These are phyloP conservation scores for Hydrochoerus hydrochaeris DNA, from an alignment of 2,113 vertebrate genomes.

Conservation along the genomic window DNA sequence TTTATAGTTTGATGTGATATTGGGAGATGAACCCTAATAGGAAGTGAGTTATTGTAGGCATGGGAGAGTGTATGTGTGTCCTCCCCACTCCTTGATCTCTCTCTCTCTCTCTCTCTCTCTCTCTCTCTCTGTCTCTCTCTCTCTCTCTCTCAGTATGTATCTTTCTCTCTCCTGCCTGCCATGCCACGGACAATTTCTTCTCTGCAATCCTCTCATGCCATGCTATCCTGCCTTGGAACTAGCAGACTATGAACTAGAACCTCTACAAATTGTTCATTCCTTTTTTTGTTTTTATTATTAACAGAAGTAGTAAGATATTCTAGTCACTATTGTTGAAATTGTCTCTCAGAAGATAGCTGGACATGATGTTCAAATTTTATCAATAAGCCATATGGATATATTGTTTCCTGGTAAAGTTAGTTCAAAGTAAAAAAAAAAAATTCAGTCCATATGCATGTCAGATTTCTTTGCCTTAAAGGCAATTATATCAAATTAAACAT, in stretches of 20 bases:
- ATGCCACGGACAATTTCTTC: not conserved
- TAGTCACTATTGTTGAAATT: not conserved
- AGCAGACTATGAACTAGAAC: not conserved
- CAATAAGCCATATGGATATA: not conserved
- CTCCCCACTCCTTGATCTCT: not conserved
- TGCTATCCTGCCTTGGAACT: not conserved
- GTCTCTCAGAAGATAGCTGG: not conserved
- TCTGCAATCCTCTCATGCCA: not conserved
- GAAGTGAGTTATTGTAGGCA: not conserved
- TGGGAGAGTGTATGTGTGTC: not conserved
- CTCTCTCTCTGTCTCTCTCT: not conserved
- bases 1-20: not conserved
- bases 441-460: not conserved
- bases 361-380: not conserved
- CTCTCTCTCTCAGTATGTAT: no score
- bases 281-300: not conserved
- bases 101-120: not conserved
- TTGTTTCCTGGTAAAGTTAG: not conserved
- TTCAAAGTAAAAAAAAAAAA: not conserved
- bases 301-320: not conserved
- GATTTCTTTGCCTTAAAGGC: not conserved
- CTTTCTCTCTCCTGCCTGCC: not conserved
- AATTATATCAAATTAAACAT: not conserved
- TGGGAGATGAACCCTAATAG: not conserved
- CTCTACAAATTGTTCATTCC: not conserved